A percentile compares a stretch with the other conserved stretches of the same genome.
Conservation (phyloP, 2,797 vertebrate species). For the Cottoperca gobio region DNA sequence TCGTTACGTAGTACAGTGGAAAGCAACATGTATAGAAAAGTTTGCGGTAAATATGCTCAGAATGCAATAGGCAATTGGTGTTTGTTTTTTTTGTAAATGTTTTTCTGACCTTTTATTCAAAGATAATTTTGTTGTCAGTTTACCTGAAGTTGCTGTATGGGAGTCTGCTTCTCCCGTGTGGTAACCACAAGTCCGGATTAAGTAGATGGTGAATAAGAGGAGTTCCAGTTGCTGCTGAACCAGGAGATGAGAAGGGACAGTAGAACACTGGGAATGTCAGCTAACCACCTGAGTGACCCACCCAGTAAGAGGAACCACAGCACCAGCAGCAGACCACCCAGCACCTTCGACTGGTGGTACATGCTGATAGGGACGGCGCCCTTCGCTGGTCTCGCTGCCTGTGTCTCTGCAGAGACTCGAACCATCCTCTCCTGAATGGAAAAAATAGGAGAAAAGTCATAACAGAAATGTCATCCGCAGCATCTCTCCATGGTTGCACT, state of each 20-base stretch:
- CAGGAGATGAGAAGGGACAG: slow-evolving; percentile 99
- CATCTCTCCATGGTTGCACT: not conserved
- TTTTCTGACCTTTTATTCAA: not conserved
- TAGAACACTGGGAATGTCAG: slow-evolving; percentile 98
- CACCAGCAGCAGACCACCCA: slow-evolving; percentile 95
- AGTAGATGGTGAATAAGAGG: slow-evolving; percentile 98
- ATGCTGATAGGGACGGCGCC: slow-evolving; percentile 89
- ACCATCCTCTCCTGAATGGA: slow-evolving; percentile 91
- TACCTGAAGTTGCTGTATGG: slow-evolving; percentile 98
- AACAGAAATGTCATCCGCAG: not conserved
- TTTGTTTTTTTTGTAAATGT: not conserved
- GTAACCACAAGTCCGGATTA: slow-evolving; percentile 94
- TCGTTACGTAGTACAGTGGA: not conserved
- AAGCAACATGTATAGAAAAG: not conserved
- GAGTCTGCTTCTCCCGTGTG: slow-evolving; percentile 94
- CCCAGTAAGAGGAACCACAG: slow-evolving; percentile 98
- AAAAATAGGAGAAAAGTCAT: slow-evolving; percentile 1
- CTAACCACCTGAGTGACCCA: slow-evolving; percentile 96
- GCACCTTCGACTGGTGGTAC: slow-evolving; percentile 89
- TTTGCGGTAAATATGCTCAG: not conserved
- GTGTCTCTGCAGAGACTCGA: slow-evolving; percentile 89
- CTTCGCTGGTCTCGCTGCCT: slow-evolving; percentile 87
- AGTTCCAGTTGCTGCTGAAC: slow-evolving; percentile 99
- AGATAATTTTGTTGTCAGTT: slow-evolving; percentile 3
- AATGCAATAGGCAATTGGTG: not conserved